Evolutionary conservation across 2,113 vertebrate genomes (phyloP).

Genomic region (Camarhynchus parvulus): DNA sequence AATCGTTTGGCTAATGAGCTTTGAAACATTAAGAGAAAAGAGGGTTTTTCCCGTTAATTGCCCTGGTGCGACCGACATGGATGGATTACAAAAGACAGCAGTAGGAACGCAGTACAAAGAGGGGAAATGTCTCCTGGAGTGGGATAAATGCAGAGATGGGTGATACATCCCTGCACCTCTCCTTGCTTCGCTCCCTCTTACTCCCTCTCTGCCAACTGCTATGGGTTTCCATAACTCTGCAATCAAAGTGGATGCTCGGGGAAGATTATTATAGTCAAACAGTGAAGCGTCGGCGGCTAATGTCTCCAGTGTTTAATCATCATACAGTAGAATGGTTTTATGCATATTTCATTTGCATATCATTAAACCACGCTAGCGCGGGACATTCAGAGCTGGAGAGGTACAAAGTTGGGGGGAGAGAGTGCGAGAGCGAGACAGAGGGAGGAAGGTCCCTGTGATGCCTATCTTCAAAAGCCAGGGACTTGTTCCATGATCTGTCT

Average conservation of each 20-base stretch:
- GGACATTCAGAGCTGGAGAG: constrained; percentile 85
- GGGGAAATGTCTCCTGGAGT: constrained; percentile 71
- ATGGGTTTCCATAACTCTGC: constrained; percentile 80
- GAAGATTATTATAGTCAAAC: constrained; percentile 80
- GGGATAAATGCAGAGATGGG: constrained; percentile 78
- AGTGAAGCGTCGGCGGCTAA: constrained; percentile 87
- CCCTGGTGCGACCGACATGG: constrained; percentile 89
- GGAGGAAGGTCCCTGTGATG: constrained; percentile 69
- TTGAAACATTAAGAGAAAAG: constrained; percentile 91
- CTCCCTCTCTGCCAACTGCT: constrained; percentile 76
- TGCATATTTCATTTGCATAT: constrained; percentile 99
- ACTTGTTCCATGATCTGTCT: constrained; percentile 75
- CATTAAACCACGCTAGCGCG: constrained; percentile 90
- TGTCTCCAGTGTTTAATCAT: constrained; percentile 99
- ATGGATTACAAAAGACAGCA: constrained; percentile 96
- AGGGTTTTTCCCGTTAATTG: constrained; percentile 86
- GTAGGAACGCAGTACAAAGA: constrained; percentile 74
- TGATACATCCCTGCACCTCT: constrained; percentile 69
- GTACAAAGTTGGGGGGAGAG: constrained; percentile 80
- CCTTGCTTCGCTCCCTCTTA: constrained; percentile 48
- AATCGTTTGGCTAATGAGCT: constrained; percentile 96
- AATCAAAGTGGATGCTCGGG: constrained; percentile 80
- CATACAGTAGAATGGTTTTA: constrained; percentile 97
- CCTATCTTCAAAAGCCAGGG: constrained; percentile 76
- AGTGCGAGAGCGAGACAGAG: constrained; percentile 45